Conservation (phyloP, 2,888 invertebrate genomes). For the Zelleria hepariella region DNA sequence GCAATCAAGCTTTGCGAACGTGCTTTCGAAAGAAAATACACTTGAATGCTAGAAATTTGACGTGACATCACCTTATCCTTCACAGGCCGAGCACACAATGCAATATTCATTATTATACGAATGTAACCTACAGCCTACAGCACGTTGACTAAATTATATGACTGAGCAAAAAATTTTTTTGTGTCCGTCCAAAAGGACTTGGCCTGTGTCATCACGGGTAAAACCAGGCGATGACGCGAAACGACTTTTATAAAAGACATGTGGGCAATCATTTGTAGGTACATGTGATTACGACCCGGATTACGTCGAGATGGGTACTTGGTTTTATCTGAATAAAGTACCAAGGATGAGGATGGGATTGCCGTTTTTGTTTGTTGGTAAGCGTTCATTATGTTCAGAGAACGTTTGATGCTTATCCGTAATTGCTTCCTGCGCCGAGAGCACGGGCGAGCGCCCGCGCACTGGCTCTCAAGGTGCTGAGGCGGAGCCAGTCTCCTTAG, state of each 20-base stretch:
- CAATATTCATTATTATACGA: no score
- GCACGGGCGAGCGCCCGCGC: neutral
- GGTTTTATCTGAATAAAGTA: neutral
- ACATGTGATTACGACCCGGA: conserved; percentile 1
- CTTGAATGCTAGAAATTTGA: neutral
- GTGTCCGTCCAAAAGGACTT: neutral
- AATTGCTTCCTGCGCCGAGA: conserved; percentile 24
- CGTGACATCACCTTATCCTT: neutral
- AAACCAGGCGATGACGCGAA: neutral
- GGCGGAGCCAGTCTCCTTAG: neutral
- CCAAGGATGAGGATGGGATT: neutral
- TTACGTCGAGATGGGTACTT: neutral
- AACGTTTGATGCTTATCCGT: conserved; percentile 28
- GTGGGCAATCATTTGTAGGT: neutral
- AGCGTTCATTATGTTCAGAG: neutral
- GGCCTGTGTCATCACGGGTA: neutral
- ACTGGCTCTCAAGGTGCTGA: neutral
- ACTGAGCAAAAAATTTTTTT: neutral
- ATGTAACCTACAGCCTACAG: no score
- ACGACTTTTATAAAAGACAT: neutral
- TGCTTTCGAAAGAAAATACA: neutral
- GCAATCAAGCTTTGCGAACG: neutral
- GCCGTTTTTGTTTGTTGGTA: neutral
- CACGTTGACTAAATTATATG: no score
- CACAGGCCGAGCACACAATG: neutral